phyloP scores from a whole-genome alignment of 2,797 vertebrate genomes.

The Lycodopsis pacificus region DNA sequence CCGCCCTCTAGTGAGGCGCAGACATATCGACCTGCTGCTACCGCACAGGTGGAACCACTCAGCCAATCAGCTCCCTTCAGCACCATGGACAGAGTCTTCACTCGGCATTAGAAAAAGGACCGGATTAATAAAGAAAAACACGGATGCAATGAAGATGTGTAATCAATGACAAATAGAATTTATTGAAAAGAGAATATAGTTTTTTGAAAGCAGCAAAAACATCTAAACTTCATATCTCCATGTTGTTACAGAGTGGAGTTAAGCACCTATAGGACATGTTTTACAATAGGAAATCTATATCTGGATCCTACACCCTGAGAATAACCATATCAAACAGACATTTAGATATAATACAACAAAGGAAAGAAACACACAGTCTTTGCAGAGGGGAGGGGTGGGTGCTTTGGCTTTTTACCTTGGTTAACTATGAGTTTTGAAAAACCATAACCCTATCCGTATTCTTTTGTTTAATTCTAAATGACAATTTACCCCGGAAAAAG shows the following conservation, averaged over 20 bases:
- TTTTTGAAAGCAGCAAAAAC: not conserved
- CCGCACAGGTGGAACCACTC: not conserved
- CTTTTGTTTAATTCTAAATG: not conserved
- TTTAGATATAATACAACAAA: not conserved
- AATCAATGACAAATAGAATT: conserved; percentile 41
- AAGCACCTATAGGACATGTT: conserved; percentile 13
- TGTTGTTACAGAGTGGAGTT: conserved; percentile 1
- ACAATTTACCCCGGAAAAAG: not conserved
- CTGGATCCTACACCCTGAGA: not conserved
- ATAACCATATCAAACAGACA: not conserved
- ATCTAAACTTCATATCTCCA: conserved; percentile 10
- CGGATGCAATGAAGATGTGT: not conserved
- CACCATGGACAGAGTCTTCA: conserved; percentile 77
- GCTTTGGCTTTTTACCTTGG: not conserved
- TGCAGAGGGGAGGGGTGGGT: no score
- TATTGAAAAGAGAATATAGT: conserved; percentile 42
- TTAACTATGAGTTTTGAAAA: not conserved
- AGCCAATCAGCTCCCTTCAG: conserved; percentile 60
- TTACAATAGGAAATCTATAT: not conserved
- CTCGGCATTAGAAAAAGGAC: not conserved
- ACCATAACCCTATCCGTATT: no score
- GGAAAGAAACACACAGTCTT: not conserved
- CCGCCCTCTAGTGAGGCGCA: conserved; percentile 59
- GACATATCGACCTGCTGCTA: not conserved
- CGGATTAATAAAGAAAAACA: not conserved